Percentiles rank a stretch among this genome's conserved stretches.
Conservation (phyloP, 2,888 invertebrate genomes). For the Liodrosophila aerea region DNA sequence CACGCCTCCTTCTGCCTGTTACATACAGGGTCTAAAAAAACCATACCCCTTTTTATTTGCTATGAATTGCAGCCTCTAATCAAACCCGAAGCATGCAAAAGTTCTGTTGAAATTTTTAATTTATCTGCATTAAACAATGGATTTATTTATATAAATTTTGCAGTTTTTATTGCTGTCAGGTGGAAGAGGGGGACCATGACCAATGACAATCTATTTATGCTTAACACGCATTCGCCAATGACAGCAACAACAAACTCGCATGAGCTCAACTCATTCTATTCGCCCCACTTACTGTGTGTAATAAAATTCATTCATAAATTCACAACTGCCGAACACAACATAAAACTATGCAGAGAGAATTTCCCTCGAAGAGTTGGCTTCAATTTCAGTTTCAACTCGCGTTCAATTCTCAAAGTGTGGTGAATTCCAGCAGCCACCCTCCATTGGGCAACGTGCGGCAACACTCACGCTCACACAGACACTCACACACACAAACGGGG, state of each 20-base stretch:
- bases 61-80: background rate
- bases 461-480: slow-evolving; percentile 29
- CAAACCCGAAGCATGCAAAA: too few species aligned
- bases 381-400: slow-evolving; percentile 41
- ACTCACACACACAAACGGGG: slow-evolving; percentile 23
- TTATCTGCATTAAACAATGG: slow-evolving; percentile 16
- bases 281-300: slow-evolving; percentile 9
- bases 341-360: slow-evolving; percentile 57
- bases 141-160: slow-evolving; percentile 9
- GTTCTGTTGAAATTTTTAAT: background rate
- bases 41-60: background rate
- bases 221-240: slow-evolving; percentile 40
- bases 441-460: slow-evolving; percentile 59
- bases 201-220: slow-evolving; percentile 67
- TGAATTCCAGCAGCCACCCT: slow-evolving; percentile 62
- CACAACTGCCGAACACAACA: slow-evolving; percentile 23
- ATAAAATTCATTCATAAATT: slow-evolving; percentile 70
- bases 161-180: slow-evolving; percentile 25
- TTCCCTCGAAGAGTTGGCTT: slow-evolving; percentile 43
- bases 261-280: slow-evolving; percentile 28
- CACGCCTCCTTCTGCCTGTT: too few species aligned
- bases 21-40: too few species aligned
- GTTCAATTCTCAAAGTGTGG: slow-evolving; percentile 65
- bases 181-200: slow-evolving; percentile 47
- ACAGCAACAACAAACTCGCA: slow-evolving; percentile 1